A percentile compares a stretch with the other conserved stretches of the same genome.
phyloP scores from a whole-genome alignment of 2,888 invertebrate genomes.

The Synergus umbraculus region DNA sequence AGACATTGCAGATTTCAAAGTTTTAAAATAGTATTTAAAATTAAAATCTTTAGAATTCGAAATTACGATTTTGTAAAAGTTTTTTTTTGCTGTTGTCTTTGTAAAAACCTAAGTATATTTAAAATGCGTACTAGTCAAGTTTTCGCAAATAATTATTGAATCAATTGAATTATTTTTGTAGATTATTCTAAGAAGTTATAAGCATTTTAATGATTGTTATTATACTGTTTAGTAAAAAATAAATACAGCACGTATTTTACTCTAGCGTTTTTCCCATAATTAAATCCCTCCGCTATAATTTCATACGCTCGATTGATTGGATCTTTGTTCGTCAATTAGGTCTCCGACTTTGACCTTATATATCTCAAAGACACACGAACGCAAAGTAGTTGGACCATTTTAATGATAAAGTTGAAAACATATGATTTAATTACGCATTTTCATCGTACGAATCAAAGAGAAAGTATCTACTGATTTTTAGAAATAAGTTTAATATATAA shows the following conservation, averaged over 20 bases:
- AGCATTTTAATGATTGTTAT: background rate
- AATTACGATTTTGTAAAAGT: no score
- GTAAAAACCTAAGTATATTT: background rate
- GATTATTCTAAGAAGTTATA: background rate
- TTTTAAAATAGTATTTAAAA: no score
- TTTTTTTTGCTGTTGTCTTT: no score
- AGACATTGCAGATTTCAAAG: no score
- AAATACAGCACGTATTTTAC: slow-evolving; percentile 16
- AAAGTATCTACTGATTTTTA: background rate
- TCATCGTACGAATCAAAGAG: background rate
- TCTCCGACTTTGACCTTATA: slow-evolving; percentile 34
- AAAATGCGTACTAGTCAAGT: no score
- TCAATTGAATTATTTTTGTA: background rate
- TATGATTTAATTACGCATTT: background rate
- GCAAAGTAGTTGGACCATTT: background rate
- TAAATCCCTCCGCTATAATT: background rate
- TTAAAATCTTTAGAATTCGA: no score
- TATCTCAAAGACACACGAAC: slow-evolving; percentile 9
- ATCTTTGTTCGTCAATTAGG: slow-evolving; percentile 26
- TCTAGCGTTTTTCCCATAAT: slow-evolving; percentile 16
- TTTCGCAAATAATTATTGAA: slow-evolving; percentile 1
- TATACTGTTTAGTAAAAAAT: background rate
- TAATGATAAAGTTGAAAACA: background rate
- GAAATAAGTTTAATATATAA: background rate
- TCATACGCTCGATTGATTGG: slow-evolving; percentile 12